Evolutionary conservation across 2,888 invertebrate species (phyloP), one percentile per base, ranked within the genome.

Genomic region (Oscheius myriophilus): DNA sequence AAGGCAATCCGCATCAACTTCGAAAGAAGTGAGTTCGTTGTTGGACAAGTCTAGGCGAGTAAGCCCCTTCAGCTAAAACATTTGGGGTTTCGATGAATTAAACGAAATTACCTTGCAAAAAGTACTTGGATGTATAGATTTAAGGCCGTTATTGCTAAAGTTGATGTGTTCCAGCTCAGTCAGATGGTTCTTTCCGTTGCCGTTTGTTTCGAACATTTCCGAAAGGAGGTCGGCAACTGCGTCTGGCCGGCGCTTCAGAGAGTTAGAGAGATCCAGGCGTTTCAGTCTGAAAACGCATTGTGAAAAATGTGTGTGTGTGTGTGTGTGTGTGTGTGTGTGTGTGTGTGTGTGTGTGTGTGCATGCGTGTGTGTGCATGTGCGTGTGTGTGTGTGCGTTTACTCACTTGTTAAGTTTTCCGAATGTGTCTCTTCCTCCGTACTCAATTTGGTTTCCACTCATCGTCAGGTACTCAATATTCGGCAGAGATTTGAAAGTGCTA

Each of bases 261-360:
- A 18, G 16, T 66, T 46, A 1, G 26, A 57, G 49, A 66, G n/a
- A 49, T 45, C 39, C n/a, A 66, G 21, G 16, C 16, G 23, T n/a
- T 53, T 55, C 26, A 66, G 41, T 26, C 66, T 66, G 16, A 46
- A 55, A 26, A n/a, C n/a, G n/a, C n/a, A n/a, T n/a, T n/a, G n/a
- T n/a, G n/a, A n/a, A n/a, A n/a, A n/a, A n/a, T n/a, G n/a, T n/a
- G n/a, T n/a, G n/a, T n/a, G n/a, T n/a, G n/a, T n/a, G n/a, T n/a
- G n/a, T n/a, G n/a, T n/a, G n/a, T n/a, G n/a, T n/a, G n/a, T n/a
- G n/a, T n/a, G n/a, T n/a, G n/a, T n/a, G n/a, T n/a, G n/a, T n/a
- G n/a, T n/a, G n/a, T n/a, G n/a, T n/a, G n/a, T n/a, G n/a, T n/a
- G n/a, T n/a, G n/a, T n/a, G n/a, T n/a, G n/a, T n/a, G n/a, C n/a